Base-by-base conservation (phyloP, 2,797 vertebrate species). In the Toxotes lorentzi region DNA sequence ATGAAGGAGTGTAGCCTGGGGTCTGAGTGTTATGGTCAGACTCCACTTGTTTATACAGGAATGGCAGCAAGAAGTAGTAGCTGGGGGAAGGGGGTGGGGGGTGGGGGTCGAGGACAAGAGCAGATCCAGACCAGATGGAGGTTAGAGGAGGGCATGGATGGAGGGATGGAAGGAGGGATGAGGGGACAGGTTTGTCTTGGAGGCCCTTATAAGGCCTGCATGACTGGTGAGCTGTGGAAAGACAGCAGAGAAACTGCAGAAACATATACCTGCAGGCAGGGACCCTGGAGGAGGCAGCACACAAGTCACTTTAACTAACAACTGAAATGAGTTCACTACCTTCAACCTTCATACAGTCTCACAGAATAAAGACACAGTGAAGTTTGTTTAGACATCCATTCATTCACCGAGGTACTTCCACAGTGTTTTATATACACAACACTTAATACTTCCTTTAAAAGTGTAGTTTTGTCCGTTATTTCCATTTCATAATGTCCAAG, bases 41-140 rank as follows among this genome's bases (percentile, higher is more conserved):
- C 90, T 91, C 85, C 83, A 81, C 73, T 88, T 94, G 93, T 95
- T 95, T 95, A 95, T 80, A 92, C 73, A 89, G 87, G 69, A 81
- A 88, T 83, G 87, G 84, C 90, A 88, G 84, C 4, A 21, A 82
- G 80, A 85, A 74, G 72, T 63, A 86, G 83, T 13, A 77, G 73
- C 53, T 64, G 43, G 27, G 27, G 27, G 27, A 30, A 40, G 82
- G 85, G 73, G 41, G 64, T 35, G 38, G 78, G 74, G 69, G 74
- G 67, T 78, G 87, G 51, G 82, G 86, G 85, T 85, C 73, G 84
- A 84, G 88, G 90, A 78, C 27, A 47, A 90, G 90, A 91, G 87
- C 85, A 91, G 92, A 94, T 94, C 92, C 94, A 95, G 93, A 94
- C 86, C 94, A 94, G 92, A 91, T 80, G 90, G 86, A 84, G 87